These are phyloP conservation scores for Chiridota heheva DNA, from an alignment of 35 echinoderm and acorn worm species.

Conservation along the genomic window DNA sequence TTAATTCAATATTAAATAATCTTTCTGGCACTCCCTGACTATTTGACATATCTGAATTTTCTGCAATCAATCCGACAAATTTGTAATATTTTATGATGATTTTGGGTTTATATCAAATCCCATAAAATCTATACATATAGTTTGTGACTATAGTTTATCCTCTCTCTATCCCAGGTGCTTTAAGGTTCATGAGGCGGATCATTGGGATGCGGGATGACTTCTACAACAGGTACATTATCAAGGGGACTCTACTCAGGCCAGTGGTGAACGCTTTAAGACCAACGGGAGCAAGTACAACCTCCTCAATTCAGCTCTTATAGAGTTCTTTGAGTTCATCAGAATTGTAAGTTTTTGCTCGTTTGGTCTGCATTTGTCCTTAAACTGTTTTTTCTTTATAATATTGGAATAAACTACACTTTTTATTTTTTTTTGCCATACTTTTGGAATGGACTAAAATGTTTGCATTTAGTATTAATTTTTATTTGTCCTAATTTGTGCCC, in stretches of 20 bases:
- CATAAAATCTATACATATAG: too few relatives aligned
- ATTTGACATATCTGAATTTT: too few relatives aligned
- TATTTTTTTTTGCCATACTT: neutral
- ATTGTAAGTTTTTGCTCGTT: conserved; percentile 64
- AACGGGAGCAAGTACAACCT: conserved; percentile 94
- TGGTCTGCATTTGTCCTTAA: neutral
- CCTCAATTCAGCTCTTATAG: conserved; percentile 96
- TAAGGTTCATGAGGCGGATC: conserved; percentile 84
- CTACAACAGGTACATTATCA: conserved; percentile 95
- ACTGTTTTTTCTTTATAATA: neutral
- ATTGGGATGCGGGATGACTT: conserved; percentile 95
- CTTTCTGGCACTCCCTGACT: too few relatives aligned
- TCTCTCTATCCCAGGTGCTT: conserved; percentile 67
- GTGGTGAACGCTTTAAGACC: conserved; percentile 68
- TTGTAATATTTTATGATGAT: too few relatives aligned
- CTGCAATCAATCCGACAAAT: too few relatives aligned
- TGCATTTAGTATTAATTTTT: too few relatives aligned
- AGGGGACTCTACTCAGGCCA: conserved; percentile 81
- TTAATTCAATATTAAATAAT: too few relatives aligned
- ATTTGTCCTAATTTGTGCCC: too few relatives aligned
- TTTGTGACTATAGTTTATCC: too few relatives aligned
- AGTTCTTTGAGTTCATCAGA: conserved; percentile 96
- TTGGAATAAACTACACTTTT: neutral
- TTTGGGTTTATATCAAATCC: too few relatives aligned
- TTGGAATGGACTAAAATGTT: neutral